A percentile compares a stretch with the other conserved stretches of the same genome.
phyloP scores from a whole-genome alignment of 2,113 vertebrate genomes.

The Coptodon bakossiorum region DNA sequence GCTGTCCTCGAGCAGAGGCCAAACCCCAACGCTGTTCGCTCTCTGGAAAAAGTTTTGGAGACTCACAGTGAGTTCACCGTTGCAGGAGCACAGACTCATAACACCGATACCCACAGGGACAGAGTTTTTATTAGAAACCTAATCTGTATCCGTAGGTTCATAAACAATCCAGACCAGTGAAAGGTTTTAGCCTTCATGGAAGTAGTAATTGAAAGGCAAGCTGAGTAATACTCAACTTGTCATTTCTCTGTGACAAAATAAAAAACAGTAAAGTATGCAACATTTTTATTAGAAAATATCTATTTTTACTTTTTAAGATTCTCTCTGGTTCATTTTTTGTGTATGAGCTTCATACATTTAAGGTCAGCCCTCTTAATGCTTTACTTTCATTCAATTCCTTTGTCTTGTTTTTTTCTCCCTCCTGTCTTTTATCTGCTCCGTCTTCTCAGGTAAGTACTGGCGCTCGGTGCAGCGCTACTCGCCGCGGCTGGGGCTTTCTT shows the following conservation, averaged over 20 bases:
- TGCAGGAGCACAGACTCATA: neutral
- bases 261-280: neutral
- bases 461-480: conserved; percentile 73
- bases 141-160: neutral
- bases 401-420: neutral
- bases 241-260: neutral
- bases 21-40: conserved; percentile 80
- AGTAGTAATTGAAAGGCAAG: neutral
- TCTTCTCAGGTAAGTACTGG: conserved; percentile 83
- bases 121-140: neutral
- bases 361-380: neutral
- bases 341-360: neutral
- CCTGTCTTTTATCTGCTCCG: neutral
- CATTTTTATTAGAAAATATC: neutral
- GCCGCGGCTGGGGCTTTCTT: conserved; percentile 68
- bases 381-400: neutral
- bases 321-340: neutral
- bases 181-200: neutral
- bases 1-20: conserved; percentile 84
- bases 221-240: neutral
- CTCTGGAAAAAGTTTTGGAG: conserved; percentile 87
- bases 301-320: neutral
- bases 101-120: neutral
- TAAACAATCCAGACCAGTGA: neutral
- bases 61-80: conserved; percentile 80